Evolutionary conservation across 2,888 invertebrate genomes (phyloP).

Genomic region (Chrysolina americana): DNA sequence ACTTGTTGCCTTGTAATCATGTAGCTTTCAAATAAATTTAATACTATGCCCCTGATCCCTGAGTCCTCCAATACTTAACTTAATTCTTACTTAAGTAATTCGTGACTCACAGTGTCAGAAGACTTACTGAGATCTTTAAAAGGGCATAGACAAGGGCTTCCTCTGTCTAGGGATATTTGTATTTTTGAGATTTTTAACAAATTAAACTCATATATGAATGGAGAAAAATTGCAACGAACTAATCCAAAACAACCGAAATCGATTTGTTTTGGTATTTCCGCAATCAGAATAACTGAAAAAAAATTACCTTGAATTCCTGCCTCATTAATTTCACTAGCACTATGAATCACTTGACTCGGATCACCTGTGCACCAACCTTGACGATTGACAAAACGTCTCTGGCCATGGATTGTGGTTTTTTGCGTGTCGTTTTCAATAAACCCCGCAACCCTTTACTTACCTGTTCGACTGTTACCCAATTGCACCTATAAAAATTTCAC

Average conservation of each 20-base stretch:
- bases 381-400: conserved; percentile 58
- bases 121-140: too few relatives aligned
- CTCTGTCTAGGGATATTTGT: too few relatives aligned
- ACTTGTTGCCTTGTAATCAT: too few relatives aligned
- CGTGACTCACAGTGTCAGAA: too few relatives aligned
- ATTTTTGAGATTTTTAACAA: too few relatives aligned
- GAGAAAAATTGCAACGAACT: too few relatives aligned
- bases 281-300: conserved; percentile 1
- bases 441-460: conserved; percentile 60
- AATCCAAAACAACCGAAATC: not conserved
- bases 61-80: too few relatives aligned
- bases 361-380: conserved; percentile 58
- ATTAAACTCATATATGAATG: too few relatives aligned
- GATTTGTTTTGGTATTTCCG: not conserved
- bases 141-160: too few relatives aligned
- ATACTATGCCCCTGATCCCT: too few relatives aligned
- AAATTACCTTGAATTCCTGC: conserved; percentile 33
- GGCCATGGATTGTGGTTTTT: conserved; percentile 68
- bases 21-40: too few relatives aligned
- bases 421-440: conserved; percentile 54
- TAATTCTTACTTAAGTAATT: too few relatives aligned
- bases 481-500: conserved; percentile 63
- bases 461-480: conserved; percentile 58
- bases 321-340: conserved; percentile 30
- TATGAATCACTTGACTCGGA: conserved; percentile 25